A percentile compares a stretch with the other conserved stretches of the same genome.
phyloP scores from a whole-genome alignment of 1,140 invertebrate genomes.

The Dysdera silvatica region DNA sequence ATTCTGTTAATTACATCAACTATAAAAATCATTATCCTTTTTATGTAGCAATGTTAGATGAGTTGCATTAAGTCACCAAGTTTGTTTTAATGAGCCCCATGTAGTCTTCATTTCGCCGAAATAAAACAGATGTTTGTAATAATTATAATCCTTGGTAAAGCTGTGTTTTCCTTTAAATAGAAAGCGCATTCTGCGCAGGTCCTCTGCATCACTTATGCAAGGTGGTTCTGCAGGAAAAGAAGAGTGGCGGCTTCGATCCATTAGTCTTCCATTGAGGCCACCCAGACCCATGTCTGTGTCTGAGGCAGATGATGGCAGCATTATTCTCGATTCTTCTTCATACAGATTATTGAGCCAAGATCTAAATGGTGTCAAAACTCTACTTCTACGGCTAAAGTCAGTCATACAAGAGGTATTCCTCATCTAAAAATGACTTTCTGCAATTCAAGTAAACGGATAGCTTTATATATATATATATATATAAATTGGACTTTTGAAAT shows the following conservation, averaged over 20 bases:
- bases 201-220: slow-evolving; percentile 1
- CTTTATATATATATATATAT: not conserved
- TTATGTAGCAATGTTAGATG: too few species aligned
- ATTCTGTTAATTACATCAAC: too few species aligned
- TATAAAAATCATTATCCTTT: too few species aligned
- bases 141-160: too few species aligned
- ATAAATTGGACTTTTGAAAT: not conserved
- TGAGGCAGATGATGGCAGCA: slow-evolving; percentile 48
- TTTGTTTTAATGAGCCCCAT: too few species aligned
- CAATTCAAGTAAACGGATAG: too few species aligned
- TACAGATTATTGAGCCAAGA: slow-evolving; percentile 65
- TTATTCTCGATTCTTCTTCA: slow-evolving; percentile 54
- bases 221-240: not conserved
- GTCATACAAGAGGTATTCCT: slow-evolving; percentile 58
- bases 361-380: slow-evolving; percentile 66
- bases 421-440: not conserved
- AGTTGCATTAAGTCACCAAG: too few species aligned
- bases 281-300: slow-evolving; percentile 35
- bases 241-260: slow-evolving; percentile 20
- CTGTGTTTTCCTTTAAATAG: too few species aligned
- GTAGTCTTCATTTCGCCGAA: too few species aligned
- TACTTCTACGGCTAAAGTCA: slow-evolving; percentile 64
- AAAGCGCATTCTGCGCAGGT: slow-evolving; percentile 6
- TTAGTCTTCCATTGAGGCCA: slow-evolving; percentile 17
- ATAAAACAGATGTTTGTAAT: too few species aligned